These are phyloP conservation scores for Scrobipalpa atriplicella DNA, from an alignment of 2,888 invertebrate genomes.

Conservation along the genomic window DNA sequence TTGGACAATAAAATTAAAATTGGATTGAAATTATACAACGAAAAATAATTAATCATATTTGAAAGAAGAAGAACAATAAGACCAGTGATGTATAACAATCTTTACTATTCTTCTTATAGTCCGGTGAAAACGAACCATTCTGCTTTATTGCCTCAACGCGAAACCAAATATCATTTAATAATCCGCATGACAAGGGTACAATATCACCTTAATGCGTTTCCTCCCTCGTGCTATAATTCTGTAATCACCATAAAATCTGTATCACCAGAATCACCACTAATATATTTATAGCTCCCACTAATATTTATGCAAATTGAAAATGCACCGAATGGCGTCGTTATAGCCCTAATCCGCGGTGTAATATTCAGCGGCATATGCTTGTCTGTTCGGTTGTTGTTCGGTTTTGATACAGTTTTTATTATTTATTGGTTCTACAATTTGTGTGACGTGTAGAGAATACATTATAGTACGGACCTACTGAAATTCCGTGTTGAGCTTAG, in stretches of 20 bases:
- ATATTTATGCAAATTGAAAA: constrained; percentile 83
- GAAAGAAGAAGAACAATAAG: background rate
- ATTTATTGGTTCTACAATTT: background rate
- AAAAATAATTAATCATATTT: no score
- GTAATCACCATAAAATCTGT: constrained; percentile 82
- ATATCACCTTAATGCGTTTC: constrained; percentile 45
- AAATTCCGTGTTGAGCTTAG: no score
- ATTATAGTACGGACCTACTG: no score
- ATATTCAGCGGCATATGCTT: constrained; percentile 66
- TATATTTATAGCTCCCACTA: constrained; percentile 80
- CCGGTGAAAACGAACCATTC: background rate
- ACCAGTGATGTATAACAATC: background rate
- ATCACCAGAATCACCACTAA: constrained; percentile 75
- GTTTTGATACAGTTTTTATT: constrained; percentile 2
- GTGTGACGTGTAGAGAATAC: background rate
- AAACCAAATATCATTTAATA: constrained; percentile 32
- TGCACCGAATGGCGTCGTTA: constrained; percentile 75
- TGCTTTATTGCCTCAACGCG: constrained; percentile 22
- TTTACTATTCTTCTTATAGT: background rate
- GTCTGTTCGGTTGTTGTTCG: constrained; percentile 23
- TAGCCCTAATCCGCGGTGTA: constrained; percentile 64
- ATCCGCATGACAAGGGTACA: constrained; percentile 31
- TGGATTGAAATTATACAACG: no score
- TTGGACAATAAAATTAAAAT: no score
- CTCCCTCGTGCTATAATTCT: constrained; percentile 69